Evolutionary conservation across 2,797 vertebrate genomes (phyloP).

Genomic region (Epinephelus awoara): DNA sequence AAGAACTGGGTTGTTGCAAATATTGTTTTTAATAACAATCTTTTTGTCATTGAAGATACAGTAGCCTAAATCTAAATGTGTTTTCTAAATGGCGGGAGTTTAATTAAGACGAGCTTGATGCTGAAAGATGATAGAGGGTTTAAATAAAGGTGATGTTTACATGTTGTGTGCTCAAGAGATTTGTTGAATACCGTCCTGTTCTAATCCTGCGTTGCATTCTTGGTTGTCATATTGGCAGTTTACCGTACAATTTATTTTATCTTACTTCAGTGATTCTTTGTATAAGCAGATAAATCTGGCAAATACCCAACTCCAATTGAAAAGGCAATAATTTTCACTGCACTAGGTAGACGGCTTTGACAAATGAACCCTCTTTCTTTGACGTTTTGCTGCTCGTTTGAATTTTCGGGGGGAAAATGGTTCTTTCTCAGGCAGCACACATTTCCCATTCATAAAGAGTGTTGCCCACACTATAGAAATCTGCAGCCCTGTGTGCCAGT

Average conservation of each 20-base stretch:
- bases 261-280: neutral
- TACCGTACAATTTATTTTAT: neutral
- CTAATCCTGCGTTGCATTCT: neutral
- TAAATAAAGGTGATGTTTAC: neutral
- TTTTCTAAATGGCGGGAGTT: neutral
- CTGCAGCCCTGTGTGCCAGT: constrained; percentile 29
- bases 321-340: neutral
- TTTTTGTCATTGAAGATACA: neutral
- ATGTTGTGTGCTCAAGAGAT: neutral
- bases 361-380: neutral
- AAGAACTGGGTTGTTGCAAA: neutral
- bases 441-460: constrained; percentile 23
- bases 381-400: neutral
- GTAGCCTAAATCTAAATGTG: neutral
- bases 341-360: constrained; percentile 1
- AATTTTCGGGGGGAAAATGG: neutral
- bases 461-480: neutral
- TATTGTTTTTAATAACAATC: neutral
- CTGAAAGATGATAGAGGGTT: neutral
- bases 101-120: neutral
- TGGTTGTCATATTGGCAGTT: neutral
- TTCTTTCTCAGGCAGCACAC: neutral
- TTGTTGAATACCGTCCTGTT: neutral
- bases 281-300: neutral
- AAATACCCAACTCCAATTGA: neutral